Evolutionary conservation across 2,888 invertebrate species (phyloP).

Genomic region (Coenonympha arcania): DNA sequence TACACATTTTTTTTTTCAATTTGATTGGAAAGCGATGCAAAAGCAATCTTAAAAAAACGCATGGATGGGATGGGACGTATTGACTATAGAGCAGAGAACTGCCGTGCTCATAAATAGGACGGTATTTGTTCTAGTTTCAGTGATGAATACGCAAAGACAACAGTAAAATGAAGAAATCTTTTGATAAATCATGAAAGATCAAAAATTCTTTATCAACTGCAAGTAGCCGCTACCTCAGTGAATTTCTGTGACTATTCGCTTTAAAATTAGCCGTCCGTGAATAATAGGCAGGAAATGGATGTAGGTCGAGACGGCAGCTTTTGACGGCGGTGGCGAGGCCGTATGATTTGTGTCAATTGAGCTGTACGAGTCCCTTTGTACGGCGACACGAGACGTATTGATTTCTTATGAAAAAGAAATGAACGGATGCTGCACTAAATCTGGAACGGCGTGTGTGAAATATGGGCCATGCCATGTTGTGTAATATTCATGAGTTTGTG

Average conservation of each 20-base stretch:
- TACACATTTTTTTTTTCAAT: no score
- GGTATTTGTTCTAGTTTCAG: no score
- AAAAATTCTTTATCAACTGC: no score
- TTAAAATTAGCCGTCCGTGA: conserved; percentile 31
- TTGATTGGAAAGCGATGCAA: no score
- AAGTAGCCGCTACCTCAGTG: neutral
- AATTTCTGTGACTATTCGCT: neutral
- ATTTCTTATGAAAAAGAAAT: conserved; percentile 12
- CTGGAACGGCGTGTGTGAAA: neutral
- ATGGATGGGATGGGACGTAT: no score
- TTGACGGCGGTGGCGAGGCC: conserved; percentile 13
- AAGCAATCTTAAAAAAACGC: no score
- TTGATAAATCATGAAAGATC: no score
- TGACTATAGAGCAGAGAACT: no score
- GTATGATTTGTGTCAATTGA: conserved; percentile 21
- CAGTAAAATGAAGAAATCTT: no score
- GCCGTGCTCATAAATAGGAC: no score
- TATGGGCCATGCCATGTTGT: neutral
- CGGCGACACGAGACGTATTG: conserved; percentile 8
- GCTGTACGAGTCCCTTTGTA: conserved; percentile 10
- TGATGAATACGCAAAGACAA: no score
- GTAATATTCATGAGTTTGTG: neutral
- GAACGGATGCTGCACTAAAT: conserved; percentile 7
- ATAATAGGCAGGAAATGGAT: conserved; percentile 40
- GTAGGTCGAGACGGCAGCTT: conserved; percentile 33